Evolutionary conservation across 2,888 invertebrate genomes (phyloP), one percentile per base, ranked within the genome.

Genomic region (Nasonovia ribisnigri): DNA sequence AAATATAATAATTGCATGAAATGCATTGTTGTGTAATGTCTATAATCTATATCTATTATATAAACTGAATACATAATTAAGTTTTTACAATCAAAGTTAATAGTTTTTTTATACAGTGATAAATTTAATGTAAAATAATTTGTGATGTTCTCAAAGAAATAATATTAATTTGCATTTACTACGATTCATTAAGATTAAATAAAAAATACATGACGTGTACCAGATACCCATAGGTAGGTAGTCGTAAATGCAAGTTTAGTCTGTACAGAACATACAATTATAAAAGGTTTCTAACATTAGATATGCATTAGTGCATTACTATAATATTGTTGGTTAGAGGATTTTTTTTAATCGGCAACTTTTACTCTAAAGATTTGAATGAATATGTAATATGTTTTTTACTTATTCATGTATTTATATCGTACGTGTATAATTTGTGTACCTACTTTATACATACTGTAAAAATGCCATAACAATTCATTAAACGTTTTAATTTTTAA

Each of bases 241-340:
- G 16, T 88, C 26, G 54, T 88, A n/a, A 43, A 42, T 60, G 16
- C 8, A 42, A 60, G 43, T 89, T 89, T 89, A 43, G 43, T 29
- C 60, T 46, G 8, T n/a, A n/a, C 16, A 60, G 43, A 20, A 60
- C 43, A 84, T 67, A 89, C 29, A 43, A 60, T 60, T 89, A 89
- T 89, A 46, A 89, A 89, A 89, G 57, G 60, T 89, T 57, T 89
- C 29, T 10, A 43, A 46, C 46, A n/a, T 43, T 60, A 60, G 29
- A 89, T n/a, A 60, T 60, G 57, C 60, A 89, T 89, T 43, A n/a
- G 43, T 60, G 89, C 51, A n/a, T n/a, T n/a, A n/a, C n/a, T n/a
- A n/a, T n/a, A n/a, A 89, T 89, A 89, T 89, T 29, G 89, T 46
- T 10, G n/a, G 60, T 60, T 43, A 89, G 57, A 1, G 43, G 60